Evolutionary conservation across 2,113 vertebrate genomes (phyloP).

Genomic region (Neopipo cinnamomea): DNA sequence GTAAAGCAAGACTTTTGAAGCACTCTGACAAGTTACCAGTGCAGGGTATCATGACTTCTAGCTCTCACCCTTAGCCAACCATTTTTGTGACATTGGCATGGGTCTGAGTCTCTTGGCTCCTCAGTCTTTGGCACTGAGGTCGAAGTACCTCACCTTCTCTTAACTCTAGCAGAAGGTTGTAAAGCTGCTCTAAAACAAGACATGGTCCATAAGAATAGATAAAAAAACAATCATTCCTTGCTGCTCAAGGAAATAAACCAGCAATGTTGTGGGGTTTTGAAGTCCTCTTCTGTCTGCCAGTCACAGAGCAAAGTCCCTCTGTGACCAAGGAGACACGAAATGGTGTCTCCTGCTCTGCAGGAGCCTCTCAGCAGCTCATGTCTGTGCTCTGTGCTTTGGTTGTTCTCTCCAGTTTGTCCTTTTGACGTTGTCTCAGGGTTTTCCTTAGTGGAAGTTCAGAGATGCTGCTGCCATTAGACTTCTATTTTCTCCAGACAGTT

Average conservation of each 20-base stretch:
- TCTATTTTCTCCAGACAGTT: not conserved
- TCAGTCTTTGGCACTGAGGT: not conserved
- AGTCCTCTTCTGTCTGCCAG: not conserved
- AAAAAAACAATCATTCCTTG: not conserved
- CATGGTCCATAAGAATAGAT: not conserved
- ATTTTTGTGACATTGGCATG: not conserved
- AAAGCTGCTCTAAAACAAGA: not conserved
- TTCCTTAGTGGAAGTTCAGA: not conserved
- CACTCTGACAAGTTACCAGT: not conserved
- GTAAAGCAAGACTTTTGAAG: not conserved
- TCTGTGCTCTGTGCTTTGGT: not conserved
- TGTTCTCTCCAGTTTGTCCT: not conserved
- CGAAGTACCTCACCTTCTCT: not conserved
- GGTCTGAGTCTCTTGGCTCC: not conserved
- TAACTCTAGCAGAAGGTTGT: not conserved
- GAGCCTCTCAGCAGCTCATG: not conserved
- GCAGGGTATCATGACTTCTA: not conserved
- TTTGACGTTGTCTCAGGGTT: not conserved
- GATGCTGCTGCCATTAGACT: not conserved
- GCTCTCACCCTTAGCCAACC: not conserved
- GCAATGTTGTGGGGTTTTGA: not conserved
- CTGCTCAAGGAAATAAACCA: not conserved
- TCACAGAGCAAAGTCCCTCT: not conserved
- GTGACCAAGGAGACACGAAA: not conserved
- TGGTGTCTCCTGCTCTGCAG: not conserved